Base-by-base conservation (phyloP, 2,888 invertebrate species). In the Rotaria socialis region DNA sequence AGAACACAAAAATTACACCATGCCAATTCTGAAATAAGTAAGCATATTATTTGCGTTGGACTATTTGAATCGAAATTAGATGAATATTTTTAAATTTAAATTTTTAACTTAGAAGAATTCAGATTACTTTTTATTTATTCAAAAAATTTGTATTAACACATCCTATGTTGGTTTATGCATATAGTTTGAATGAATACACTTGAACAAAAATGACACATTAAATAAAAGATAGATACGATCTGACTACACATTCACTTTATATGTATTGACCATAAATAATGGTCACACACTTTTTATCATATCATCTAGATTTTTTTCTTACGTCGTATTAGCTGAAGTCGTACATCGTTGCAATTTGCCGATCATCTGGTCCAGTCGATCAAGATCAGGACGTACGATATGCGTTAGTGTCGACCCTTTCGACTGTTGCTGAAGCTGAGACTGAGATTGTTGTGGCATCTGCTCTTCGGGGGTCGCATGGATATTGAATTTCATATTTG, bases 401-500 rank as follows among this genome's bases (percentile, higher is more conserved):
- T 67, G 67, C 35, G 67, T 35, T 27, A 67, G 11, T 16, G 67
- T 35, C 35, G 67, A 67, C 35, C 67, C 67, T 67, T 67, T 67
- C 67, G 14, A 67, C n/a, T 67, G 67, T 0, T 67, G 55, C 19
- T 55, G 55, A 19, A 22, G 55, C 55, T 55, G 52, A 52, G 52
- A 52, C 6, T 52, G 52, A 16, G 2, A 2, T 52, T 67, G 67
- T 14, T 67, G 67, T 35, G 67, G 16, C 16, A 67, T 67, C 35
- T 67, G 67, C 35, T 67, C 67, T n/a, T 67, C 35, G 67, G 35
- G 16, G 35, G 35, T 67, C 27, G 67, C 27, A 67, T 67, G 35
- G n/a, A 67, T 67, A 67, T 67, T 67, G 67, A 67, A 67, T 67
- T 35, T 67, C 67, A 67, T 67, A 67, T 67, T 67, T 67, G 67